Evolutionary conservation across 2,113 vertebrate species (phyloP).

Genomic region (Atrichornis clamosus): DNA sequence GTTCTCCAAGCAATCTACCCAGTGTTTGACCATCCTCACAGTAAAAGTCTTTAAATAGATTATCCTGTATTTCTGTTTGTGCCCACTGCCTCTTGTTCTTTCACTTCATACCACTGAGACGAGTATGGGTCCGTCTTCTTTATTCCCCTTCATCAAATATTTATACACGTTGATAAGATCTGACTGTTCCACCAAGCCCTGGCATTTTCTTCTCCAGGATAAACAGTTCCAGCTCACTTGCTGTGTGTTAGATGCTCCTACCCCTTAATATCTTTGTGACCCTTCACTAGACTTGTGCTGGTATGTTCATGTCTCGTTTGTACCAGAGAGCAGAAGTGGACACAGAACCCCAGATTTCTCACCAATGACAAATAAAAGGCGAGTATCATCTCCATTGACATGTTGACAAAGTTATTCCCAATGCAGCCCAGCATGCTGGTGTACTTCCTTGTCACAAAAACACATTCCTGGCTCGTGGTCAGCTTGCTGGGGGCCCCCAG

Average conservation of each 20-base stretch:
- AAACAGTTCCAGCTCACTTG: neutral
- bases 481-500: neutral
- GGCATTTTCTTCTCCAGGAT: neutral
- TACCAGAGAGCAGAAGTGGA: neutral
- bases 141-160: neutral
- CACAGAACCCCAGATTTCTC: neutral
- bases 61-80: neutral
- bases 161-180: neutral
- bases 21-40: neutral
- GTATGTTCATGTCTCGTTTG: neutral
- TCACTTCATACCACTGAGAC: neutral
- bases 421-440: neutral
- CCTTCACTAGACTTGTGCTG: neutral
- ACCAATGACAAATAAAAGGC: neutral
- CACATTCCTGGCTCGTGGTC: neutral
- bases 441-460: neutral
- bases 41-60: neutral
- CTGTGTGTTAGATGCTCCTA: neutral
- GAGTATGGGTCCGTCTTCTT: neutral
- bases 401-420: neutral
- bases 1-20: neutral
- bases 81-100: neutral
- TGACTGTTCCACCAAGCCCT: neutral
- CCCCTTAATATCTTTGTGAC: neutral
- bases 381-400: neutral